These are phyloP conservation scores for Montipora foliosa DNA, from an alignment of 64 coral and sea anemone genomes.

Conservation along the genomic window DNA sequence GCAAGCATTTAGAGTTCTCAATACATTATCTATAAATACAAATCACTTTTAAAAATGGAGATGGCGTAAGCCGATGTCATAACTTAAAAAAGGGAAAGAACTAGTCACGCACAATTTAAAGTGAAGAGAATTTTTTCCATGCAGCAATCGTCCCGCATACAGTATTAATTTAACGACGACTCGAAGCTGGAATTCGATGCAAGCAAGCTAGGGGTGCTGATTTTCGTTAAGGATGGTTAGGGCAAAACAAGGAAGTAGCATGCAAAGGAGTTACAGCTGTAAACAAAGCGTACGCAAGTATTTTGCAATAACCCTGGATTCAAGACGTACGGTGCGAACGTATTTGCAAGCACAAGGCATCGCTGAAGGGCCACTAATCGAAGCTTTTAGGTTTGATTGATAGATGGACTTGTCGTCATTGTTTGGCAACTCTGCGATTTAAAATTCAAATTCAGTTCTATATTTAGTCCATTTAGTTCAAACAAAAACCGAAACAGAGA, in stretches of 20 bases:
- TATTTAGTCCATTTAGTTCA: slow-evolving; percentile 41
- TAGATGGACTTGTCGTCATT: not conserved
- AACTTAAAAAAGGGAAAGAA: not conserved
- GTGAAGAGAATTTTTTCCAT: not conserved
- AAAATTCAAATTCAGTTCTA: slow-evolving; percentile 51
- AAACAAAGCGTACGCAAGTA: not conserved
- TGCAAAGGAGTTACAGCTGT: not conserved
- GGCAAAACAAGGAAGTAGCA: no score
- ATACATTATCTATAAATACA: not conserved
- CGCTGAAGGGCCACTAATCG: slow-evolving; percentile 24
- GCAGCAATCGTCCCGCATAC: no score
- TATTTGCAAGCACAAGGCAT: not conserved
- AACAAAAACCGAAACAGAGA: slow-evolving; percentile 39
- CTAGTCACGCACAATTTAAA: not conserved
- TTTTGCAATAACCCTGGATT: slow-evolving; percentile 29
- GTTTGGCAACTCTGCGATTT: slow-evolving; percentile 32
- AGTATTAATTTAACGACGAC: no score
- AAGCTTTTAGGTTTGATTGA: slow-evolving; percentile 6
- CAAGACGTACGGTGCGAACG: no score
- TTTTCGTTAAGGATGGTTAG: no score
- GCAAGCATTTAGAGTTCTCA: not conserved
- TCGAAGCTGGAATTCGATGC: no score
- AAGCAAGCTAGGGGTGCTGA: no score
- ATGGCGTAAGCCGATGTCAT: not conserved
- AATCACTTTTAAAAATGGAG: not conserved